These are phyloP conservation scores for Monodelphis domestica DNA, from an alignment of 2,797 vertebrate species.

Conservation along the genomic window DNA sequence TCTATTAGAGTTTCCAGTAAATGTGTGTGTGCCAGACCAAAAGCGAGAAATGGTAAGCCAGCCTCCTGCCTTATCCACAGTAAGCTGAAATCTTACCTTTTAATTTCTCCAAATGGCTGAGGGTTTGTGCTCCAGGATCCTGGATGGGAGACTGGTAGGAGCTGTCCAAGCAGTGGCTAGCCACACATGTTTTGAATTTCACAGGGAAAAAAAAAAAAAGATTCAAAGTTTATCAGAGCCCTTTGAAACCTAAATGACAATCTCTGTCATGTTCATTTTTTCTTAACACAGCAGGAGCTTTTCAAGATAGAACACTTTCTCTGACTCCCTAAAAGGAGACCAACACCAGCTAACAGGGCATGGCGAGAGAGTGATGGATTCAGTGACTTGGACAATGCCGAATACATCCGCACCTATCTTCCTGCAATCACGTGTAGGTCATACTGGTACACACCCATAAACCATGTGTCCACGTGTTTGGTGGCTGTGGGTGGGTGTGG, in stretches of 20 bases:
- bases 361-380: background rate
- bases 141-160: conserved; percentile 43
- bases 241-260: conserved; percentile 65
- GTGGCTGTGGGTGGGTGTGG: no score
- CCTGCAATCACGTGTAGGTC: no score
- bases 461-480: no score
- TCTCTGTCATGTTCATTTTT: conserved; percentile 36
- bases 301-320: background rate
- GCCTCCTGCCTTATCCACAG: conserved; percentile 54
- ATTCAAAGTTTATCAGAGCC: conserved; percentile 66
- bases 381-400: background rate
- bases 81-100: conserved; percentile 73
- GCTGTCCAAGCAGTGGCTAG: conserved; percentile 1
- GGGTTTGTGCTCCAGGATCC: conserved; percentile 25
- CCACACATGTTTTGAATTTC: conserved; percentile 66
- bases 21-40: conserved; percentile 58
- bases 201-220: conserved; percentile 67
- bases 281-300: background rate
- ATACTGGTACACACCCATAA: no score
- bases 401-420: no score
- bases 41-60: conserved; percentile 63
- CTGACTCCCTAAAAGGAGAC: background rate
- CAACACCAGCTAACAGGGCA: conserved; percentile 9
- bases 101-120: conserved; percentile 67
- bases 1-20: conserved; percentile 71